A percentile compares a stretch with the other conserved stretches of the same genome.
phyloP scores from a whole-genome alignment of 2,797 vertebrate species.

The Podarcis siculus region DNA sequence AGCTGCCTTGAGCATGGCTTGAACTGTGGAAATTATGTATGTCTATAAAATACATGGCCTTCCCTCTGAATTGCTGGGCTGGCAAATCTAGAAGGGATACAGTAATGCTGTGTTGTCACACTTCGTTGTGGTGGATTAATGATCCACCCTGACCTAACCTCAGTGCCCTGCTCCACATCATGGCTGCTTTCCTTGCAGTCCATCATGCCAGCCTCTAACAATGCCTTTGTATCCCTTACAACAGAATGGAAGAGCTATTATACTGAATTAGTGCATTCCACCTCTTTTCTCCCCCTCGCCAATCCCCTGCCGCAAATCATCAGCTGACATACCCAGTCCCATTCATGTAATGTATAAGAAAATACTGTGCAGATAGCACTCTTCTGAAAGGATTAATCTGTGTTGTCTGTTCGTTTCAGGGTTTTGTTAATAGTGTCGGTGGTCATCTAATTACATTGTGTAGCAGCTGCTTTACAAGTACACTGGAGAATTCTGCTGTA shows the following conservation, averaged over 20 bases:
- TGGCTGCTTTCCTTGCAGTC: slow-evolving; percentile 62
- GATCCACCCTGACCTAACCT: background rate
- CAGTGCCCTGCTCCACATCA: slow-evolving; percentile 69
- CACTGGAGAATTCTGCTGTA: slow-evolving; percentile 29
- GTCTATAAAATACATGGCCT: too few species aligned
- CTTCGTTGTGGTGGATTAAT: background rate
- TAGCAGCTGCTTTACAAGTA: slow-evolving; percentile 44
- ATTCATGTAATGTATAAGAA: slow-evolving; percentile 31
- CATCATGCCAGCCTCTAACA: slow-evolving; percentile 40
- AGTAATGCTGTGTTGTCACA: background rate
- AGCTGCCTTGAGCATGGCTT: too few species aligned
- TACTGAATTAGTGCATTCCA: slow-evolving; percentile 30
- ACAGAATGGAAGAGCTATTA: slow-evolving; percentile 68
- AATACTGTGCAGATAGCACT: slow-evolving; percentile 35
- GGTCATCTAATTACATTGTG: slow-evolving; percentile 64
- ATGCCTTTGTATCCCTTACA: slow-evolving; percentile 47
- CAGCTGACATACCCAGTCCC: slow-evolving; percentile 62
- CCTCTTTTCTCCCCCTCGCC: slow-evolving; percentile 64
- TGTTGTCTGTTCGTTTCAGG: slow-evolving; percentile 54
- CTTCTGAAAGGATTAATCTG: slow-evolving; percentile 70
- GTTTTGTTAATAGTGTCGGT: slow-evolving; percentile 52
- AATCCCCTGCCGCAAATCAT: slow-evolving; percentile 60
- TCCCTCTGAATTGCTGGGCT: background rate
- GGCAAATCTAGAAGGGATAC: background rate
- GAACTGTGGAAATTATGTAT: too few species aligned